Evolutionary conservation across 2,113 vertebrate genomes (phyloP), one percentile per base, ranked within the genome.

Genomic region (Scatophagus argus): DNA sequence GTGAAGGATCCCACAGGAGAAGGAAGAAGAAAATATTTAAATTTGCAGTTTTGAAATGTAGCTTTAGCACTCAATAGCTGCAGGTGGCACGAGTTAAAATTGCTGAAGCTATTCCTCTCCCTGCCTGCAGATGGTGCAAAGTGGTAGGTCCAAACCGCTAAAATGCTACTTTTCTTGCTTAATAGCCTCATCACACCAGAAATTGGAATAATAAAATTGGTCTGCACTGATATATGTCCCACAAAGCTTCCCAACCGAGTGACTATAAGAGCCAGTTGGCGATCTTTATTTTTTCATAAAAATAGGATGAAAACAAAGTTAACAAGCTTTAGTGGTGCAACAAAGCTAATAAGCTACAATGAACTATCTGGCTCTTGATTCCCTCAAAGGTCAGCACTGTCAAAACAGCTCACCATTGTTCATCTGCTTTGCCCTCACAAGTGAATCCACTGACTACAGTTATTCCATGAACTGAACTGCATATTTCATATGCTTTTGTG

Each of bases 331-430:
- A 58, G n/a, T 36, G 55, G 31, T n/a, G 54, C 54, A 32, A 21
- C 54, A 58, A 19, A 36, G 55, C 55, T 36, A 36, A 58, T 58
- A n/a, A 34, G 52, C 27, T 31, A 31, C 16, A 16, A 54, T 54
- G 51, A 8, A 55, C 16, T 19, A 7, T 55, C 27, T 2, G 8
- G 8, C 16, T 19, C 27, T 55, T 8, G 3, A 10, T 55, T 14
- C 62, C 13, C 31, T 49, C 44, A 66, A 67, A 52, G 64, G 64
- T 67, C 46, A 52, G 14, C 64, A 3, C 17, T 52, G n/a, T 66
- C 46, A 11, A 27, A 14, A 36, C 9, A 3, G 44, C 44, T 36
- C 38, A 14, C 32, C 27, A 5, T 27, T 51, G 46, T 4, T 67
- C 8, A 51, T 51, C 51, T 36, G 12, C 10, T 46, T 46, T 46